These are phyloP conservation scores for Adrianichthys oophorus DNA, from an alignment of 2,797 vertebrate species.

Conservation along the genomic window DNA sequence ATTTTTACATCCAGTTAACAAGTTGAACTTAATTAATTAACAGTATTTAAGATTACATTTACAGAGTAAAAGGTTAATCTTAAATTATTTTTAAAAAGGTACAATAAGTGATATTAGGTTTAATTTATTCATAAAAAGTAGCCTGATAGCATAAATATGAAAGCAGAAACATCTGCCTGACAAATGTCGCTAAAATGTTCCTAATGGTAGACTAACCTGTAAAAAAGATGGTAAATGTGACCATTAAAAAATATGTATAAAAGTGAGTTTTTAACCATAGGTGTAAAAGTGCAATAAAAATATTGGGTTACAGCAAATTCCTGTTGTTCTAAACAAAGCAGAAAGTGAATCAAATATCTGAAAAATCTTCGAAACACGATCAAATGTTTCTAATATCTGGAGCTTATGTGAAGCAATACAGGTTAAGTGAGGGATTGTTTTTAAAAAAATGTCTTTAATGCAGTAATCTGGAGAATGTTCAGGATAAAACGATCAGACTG, in stretches of 20 bases:
- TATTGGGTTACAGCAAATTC: constrained; percentile 61
- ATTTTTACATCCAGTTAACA: too few relatives aligned
- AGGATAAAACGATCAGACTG: constrained; percentile 69
- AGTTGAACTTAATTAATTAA: too few relatives aligned
- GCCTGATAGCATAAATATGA: constrained; percentile 13
- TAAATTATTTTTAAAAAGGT: too few relatives aligned
- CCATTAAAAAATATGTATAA: constrained; percentile 36
- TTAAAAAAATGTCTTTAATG: constrained; percentile 37
- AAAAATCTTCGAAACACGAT: constrained; percentile 4
- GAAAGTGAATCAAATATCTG: constrained; percentile 17
- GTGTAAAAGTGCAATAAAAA: constrained; percentile 19
- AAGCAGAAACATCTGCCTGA: constrained; percentile 1
- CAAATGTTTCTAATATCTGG: constrained; percentile 4
- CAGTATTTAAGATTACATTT: too few relatives aligned
- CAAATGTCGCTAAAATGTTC: constrained; percentile 3
- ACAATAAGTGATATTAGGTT: too few relatives aligned
- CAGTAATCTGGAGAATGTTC: constrained; percentile 70
- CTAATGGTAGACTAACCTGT: too few relatives aligned
- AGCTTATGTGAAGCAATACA: constrained; percentile 21
- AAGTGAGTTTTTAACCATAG: constrained; percentile 16
- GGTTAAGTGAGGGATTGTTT: constrained; percentile 24
- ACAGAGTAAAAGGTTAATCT: too few relatives aligned
- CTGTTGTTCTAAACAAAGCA: constrained; percentile 28
- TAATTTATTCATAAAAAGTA: neutral
- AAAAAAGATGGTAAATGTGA: too few relatives aligned